Evolutionary conservation across 2,888 invertebrate species (phyloP), one percentile per base, ranked within the genome.

Genomic region (Sylvicola fuscatus): DNA sequence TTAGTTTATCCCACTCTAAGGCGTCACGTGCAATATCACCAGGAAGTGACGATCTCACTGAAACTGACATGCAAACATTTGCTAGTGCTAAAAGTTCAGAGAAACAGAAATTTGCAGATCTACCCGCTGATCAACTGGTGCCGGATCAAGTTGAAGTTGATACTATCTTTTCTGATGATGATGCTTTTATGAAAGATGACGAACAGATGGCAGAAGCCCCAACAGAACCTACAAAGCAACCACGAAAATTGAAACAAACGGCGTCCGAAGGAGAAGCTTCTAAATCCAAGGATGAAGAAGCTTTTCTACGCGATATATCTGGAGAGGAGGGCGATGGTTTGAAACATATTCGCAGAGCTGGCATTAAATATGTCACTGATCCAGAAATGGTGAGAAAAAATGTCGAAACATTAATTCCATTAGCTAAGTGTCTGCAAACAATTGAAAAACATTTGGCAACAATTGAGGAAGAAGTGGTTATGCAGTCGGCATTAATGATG

Each of bases 401-500:
- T 50, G 46, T 65, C 2, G 49, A 58, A 34, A 52, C 56, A 7
- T 46, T 66, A 2, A 38, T 58, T 3, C 56, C 56, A 0, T 34
- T 58, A 27, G 56, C 55, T 0, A 58, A 55, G 41, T 49, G 58
- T 15, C 51, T 68, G 8, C 53, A 56, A 37, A 56, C 60, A 12
- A 59, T 70, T 13, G 62, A 65, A 39, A 67, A 66, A 39, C 65
- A 70, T 42, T 52, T 77, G 37, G 61, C 62, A 39, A 61, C 64
- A 1, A 70, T 76, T 17, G 71, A 75, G 52, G 64, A 68, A 43
- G 73, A 76, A 52, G 66, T 76, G 6, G 56, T 70, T 31, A 54
- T 69, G 3, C 71, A 75, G 49, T 70, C 74, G 7, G 66, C 69
- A 33, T 56, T 70, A 40, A 72, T 76, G 66, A 68, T 74, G 46